Evolutionary conservation across 2,888 invertebrate species (phyloP).

Genomic region (Bellardia pandia): DNA sequence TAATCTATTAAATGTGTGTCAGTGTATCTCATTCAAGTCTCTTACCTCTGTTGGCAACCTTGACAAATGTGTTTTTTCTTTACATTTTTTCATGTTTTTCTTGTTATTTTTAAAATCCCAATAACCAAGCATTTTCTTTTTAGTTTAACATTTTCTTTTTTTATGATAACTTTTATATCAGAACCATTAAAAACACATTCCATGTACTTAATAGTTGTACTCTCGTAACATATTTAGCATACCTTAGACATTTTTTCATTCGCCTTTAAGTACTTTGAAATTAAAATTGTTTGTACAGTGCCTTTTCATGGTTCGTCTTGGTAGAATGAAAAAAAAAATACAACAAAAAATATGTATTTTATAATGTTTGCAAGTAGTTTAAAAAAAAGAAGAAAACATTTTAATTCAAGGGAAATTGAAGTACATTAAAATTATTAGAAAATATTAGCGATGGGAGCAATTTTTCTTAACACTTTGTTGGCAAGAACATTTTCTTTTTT

Average conservation of each 20-base stretch:
- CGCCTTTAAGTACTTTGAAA: neutral
- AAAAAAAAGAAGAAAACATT: neutral
- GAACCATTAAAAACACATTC: constrained; percentile 50
- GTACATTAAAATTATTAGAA: constrained; percentile 38
- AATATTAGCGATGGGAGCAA: neutral
- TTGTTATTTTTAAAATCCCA: neutral
- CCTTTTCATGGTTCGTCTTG: constrained; percentile 8
- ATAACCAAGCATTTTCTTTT: neutral
- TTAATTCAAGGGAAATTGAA: constrained; percentile 16
- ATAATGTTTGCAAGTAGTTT: neutral
- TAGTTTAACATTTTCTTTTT: neutral
- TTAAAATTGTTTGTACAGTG: constrained; percentile 24
- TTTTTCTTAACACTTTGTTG: neutral
- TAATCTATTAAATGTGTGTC: constrained; percentile 18
- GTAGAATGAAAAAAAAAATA: neutral
- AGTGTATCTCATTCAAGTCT: neutral
- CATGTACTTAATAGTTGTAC: constrained; percentile 32
- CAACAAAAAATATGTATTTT: neutral
- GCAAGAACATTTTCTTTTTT: neutral
- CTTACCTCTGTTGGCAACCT: constrained; percentile 5
- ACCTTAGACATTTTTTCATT: constrained; percentile 13
- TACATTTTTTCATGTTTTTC: neutral
- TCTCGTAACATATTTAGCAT: constrained; percentile 26
- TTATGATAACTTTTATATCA: constrained; percentile 52
- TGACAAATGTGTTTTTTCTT: constrained; percentile 30